Evolutionary conservation across 2,888 invertebrate genomes (phyloP).

Genomic region (Sthenelais limicola): DNA sequence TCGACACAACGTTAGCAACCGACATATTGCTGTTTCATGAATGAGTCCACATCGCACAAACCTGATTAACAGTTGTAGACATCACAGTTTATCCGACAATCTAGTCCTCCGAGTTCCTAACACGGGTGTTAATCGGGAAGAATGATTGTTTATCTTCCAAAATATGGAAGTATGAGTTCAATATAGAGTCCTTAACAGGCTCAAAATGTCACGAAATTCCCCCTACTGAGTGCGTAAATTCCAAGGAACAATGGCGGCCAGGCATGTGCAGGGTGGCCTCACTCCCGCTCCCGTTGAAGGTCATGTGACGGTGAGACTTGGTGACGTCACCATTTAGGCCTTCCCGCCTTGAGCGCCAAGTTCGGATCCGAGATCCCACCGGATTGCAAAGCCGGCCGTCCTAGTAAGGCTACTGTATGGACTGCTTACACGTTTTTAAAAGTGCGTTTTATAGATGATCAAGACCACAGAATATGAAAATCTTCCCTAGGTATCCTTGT

Average conservation of each 20-base stretch:
- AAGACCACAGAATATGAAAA: too few relatives aligned
- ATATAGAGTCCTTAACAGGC: slow-evolving; percentile 35
- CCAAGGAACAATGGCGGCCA: slow-evolving; percentile 64
- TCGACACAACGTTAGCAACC: slow-evolving; percentile 10
- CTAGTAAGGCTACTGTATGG: too few relatives aligned
- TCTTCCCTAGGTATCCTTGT: too few relatives aligned
- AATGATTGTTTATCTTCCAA: slow-evolving; percentile 36
- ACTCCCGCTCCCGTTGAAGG: slow-evolving; percentile 59
- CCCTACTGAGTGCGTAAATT: slow-evolving; percentile 42
- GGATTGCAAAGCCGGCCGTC: too few relatives aligned
- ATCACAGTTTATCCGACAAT: slow-evolving; percentile 57
- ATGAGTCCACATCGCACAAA: slow-evolving; percentile 48
- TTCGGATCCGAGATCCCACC: too few relatives aligned
- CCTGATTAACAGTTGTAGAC: slow-evolving; percentile 71
- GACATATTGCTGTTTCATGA: background rate
- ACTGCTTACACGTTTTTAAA: too few relatives aligned
- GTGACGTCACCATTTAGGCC: slow-evolving; percentile 39
- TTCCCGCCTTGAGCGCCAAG: too few relatives aligned
- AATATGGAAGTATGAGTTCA: slow-evolving; percentile 11
- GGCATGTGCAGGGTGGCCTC: slow-evolving; percentile 60
- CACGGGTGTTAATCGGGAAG: slow-evolving; percentile 31
- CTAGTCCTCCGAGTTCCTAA: slow-evolving; percentile 21
- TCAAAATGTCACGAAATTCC: slow-evolving; percentile 35
- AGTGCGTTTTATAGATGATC: too few relatives aligned
- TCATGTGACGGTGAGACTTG: slow-evolving; percentile 26